Percentiles rank a stretch among this genome's conserved stretches.
Conservation (phyloP, 2,113 vertebrate genomes). For the Cavia aperea region DNA sequence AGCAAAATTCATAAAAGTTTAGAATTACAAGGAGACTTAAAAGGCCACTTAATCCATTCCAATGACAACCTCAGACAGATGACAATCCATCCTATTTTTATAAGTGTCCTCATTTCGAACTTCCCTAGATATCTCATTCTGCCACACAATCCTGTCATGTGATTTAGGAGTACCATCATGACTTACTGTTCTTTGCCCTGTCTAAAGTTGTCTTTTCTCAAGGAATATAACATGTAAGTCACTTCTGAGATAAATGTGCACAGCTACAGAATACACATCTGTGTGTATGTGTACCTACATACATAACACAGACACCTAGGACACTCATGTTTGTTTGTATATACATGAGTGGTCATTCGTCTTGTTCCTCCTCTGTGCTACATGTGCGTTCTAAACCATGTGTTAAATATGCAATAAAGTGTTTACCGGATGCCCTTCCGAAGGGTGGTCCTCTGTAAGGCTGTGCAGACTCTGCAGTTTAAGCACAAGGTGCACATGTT, state of each 20-base stretch:
- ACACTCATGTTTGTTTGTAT: background rate
- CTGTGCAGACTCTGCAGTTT: conserved; percentile 89
- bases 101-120: conserved; percentile 48
- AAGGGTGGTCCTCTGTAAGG: conserved; percentile 80
- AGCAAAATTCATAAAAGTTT: conserved; percentile 55
- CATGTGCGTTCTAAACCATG: conserved; percentile 77
- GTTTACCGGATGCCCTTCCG: conserved; percentile 86
- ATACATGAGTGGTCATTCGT: background rate
- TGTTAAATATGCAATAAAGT: conserved; percentile 98
- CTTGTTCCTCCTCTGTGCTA: conserved; percentile 64
- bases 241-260: conserved; percentile 6
- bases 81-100: conserved; percentile 47
- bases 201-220: conserved; percentile 43
- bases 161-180: conserved; percentile 30
- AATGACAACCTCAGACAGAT: conserved; percentile 37
- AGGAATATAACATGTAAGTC: conserved; percentile 34
- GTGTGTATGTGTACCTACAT: background rate
- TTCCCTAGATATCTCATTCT: conserved; percentile 42
- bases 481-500: conserved; percentile 99
- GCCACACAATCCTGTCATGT: conserved; percentile 27
- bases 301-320: background rate
- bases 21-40: conserved; percentile 45
- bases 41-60: conserved; percentile 45
- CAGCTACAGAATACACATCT: background rate
- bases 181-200: conserved; percentile 21